These are phyloP conservation scores for Lasiurus cinereus DNA, from an alignment of 2,113 vertebrate species.

Conservation along the genomic window DNA sequence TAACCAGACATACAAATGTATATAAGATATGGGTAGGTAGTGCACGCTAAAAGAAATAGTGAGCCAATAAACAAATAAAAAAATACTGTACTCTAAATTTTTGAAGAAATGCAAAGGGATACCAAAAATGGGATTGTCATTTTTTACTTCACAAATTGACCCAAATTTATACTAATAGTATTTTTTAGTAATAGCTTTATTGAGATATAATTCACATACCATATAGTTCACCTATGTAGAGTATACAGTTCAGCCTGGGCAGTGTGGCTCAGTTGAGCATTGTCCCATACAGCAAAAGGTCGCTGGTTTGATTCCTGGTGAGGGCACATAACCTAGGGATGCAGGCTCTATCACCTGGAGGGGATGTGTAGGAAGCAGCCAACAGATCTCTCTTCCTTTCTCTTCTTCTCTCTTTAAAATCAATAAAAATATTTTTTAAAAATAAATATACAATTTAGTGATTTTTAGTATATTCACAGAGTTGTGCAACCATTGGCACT, in stretches of 20 bases:
- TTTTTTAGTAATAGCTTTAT: constrained; percentile 30
- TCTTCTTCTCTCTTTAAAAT: no score
- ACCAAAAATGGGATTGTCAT: not conserved
- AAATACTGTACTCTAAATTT: not conserved
- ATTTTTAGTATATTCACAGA: constrained; percentile 45
- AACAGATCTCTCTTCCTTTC: no score
- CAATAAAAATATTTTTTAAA: no score
- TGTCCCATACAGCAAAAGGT: no score
- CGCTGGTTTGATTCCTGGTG: no score
- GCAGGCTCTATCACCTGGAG: no score
- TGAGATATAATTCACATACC: not conserved
- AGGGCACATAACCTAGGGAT: no score
- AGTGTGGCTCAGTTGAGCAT: no score
- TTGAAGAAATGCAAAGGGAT: constrained; percentile 37
- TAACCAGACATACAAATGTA: constrained; percentile 41
- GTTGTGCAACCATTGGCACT: not conserved
- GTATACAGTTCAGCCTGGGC: not conserved
- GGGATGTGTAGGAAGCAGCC: no score
- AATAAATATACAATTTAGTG: not conserved
- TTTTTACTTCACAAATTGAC: constrained; percentile 12
- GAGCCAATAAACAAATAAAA: constrained; percentile 26
- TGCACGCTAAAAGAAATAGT: not conserved
- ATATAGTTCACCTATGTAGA: not conserved
- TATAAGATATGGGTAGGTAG: not conserved
- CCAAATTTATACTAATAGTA: constrained; percentile 20